Percentiles rank a stretch among this genome's conserved stretches.
These are phyloP conservation scores for Pseudochirops corinnae DNA, from an alignment of 2,797 vertebrate species.

Conservation along the genomic window DNA sequence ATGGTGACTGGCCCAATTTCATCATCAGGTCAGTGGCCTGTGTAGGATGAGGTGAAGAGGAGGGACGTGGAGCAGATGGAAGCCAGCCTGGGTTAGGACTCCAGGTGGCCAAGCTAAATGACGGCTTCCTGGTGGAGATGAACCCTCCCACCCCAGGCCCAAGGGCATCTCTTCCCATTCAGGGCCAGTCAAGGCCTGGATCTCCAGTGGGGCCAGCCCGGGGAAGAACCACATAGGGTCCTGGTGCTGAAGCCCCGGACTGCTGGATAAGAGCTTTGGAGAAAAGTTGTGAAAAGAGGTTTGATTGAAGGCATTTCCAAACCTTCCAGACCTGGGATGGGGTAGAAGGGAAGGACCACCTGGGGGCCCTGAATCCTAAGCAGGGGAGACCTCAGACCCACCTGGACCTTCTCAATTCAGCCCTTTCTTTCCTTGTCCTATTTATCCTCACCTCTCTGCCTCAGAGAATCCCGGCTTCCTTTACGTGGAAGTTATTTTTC, in stretches of 20 bases:
- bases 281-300: background rate
- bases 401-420: background rate
- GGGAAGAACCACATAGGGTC: no score
- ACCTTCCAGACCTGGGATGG: background rate
- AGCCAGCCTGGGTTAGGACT: background rate
- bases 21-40: background rate
- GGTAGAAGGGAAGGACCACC: background rate
- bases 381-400: background rate
- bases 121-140: background rate
- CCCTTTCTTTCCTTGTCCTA: background rate
- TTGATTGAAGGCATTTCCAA: background rate
- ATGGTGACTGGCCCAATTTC: background rate
- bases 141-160: no score
- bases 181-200: background rate
- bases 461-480: constrained; percentile 40
- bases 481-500: background rate
- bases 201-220: background rate
- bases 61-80: background rate
- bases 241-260: background rate
- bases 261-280: background rate
- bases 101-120: background rate
- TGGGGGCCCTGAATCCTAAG: background rate
- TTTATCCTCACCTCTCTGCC: constrained; percentile 11
- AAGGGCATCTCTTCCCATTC: no score
- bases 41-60: background rate